Conservation (phyloP, 2,888 invertebrate genomes). For the Myopa testacea region DNA sequence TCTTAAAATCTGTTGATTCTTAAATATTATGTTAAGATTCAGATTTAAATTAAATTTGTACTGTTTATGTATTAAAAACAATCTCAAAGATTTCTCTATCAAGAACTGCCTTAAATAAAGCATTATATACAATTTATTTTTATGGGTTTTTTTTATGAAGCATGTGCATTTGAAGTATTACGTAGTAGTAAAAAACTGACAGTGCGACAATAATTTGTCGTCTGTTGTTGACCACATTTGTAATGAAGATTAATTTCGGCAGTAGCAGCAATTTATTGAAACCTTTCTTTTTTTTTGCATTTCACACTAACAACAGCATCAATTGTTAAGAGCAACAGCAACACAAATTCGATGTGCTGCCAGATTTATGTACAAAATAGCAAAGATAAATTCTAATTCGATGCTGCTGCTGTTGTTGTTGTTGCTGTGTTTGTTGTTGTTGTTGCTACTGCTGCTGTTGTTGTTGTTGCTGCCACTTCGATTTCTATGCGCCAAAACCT, state of each 20-base stretch:
- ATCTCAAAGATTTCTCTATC: too few species aligned
- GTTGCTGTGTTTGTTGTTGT: too few species aligned
- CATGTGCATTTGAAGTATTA: too few species aligned
- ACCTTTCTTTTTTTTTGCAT: neutral
- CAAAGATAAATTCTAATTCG: constrained; percentile 52
- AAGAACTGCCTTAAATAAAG: too few species aligned
- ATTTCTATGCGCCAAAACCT: constrained; percentile 33
- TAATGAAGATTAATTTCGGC: constrained; percentile 36
- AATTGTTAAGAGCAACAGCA: constrained; percentile 10
- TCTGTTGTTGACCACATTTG: constrained; percentile 1
- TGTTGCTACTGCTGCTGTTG: neutral
- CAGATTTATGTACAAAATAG: constrained; percentile 51
- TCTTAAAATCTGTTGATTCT: too few species aligned
- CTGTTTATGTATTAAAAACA: too few species aligned
- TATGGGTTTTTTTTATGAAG: too few species aligned
- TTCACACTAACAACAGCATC: constrained; percentile 6
- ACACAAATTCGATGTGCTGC: constrained; percentile 41
- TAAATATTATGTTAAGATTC: too few species aligned
- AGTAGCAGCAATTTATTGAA: neutral
- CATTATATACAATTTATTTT: too few species aligned
- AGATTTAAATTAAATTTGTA: too few species aligned
- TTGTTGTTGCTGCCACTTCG: constrained; percentile 13
- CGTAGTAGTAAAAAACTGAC: neutral
- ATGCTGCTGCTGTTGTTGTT: neutral
- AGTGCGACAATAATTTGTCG: constrained; percentile 19